Percentiles rank a stretch among this genome's conserved stretches.
These are phyloP conservation scores for Dryomyza anilis DNA, from an alignment of 2,888 invertebrate species.

Conservation along the genomic window DNA sequence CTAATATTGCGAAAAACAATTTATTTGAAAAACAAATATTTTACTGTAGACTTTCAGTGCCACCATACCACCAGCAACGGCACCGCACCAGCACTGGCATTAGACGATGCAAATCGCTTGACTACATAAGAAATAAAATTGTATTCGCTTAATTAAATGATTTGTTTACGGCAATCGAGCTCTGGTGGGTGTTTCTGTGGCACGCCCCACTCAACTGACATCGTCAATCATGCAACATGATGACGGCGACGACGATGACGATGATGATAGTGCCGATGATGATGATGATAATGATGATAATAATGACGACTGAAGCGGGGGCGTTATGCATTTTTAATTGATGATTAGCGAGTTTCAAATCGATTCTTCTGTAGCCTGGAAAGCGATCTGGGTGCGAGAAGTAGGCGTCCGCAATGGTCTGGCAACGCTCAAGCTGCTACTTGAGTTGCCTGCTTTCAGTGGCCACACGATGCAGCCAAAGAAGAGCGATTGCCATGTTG, in stretches of 20 bases:
- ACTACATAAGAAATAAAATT: not conserved
- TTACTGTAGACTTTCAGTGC: too few relatives aligned
- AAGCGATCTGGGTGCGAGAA: not conserved
- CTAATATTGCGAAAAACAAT: too few relatives aligned
- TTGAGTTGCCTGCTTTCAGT: too few relatives aligned
- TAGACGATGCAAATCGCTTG: too few relatives aligned
- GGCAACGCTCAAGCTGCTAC: not conserved
- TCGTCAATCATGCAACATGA: not conserved
- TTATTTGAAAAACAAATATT: too few relatives aligned
- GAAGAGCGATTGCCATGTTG: constrained; percentile 42
- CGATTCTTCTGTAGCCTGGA: not conserved
- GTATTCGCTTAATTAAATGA: not conserved
- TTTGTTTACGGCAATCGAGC: not conserved
- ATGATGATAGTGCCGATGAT: constrained; percentile 3
- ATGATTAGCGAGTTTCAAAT: constrained; percentile 3
- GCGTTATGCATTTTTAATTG: constrained; percentile 31
- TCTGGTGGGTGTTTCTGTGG: not conserved
- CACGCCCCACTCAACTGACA: not conserved
- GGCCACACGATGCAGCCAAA: not conserved
- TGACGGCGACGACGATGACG: not conserved
- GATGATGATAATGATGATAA: not conserved
- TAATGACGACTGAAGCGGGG: not conserved
- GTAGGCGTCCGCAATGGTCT: not conserved
- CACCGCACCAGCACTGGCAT: too few relatives aligned
- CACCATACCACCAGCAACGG: too few relatives aligned